Percentiles rank a stretch among this genome's conserved stretches.
These are phyloP conservation scores for Pherbina coryleti DNA, from an alignment of 2,888 invertebrate species.

Conservation along the genomic window DNA sequence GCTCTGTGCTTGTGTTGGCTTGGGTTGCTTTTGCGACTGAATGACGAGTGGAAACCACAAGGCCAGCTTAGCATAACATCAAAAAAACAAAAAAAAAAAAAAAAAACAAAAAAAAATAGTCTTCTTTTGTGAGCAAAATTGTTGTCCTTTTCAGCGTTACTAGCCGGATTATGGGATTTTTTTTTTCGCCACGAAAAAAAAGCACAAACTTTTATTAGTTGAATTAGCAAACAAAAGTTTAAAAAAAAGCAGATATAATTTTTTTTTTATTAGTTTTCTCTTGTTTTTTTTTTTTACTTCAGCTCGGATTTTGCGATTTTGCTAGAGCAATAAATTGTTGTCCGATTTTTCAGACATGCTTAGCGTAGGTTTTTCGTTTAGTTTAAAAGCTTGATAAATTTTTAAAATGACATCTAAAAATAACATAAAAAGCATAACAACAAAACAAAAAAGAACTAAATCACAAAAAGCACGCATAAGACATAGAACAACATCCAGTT, in stretches of 20 bases:
- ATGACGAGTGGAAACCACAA: slow-evolving; percentile 14
- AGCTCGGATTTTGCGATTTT: neutral
- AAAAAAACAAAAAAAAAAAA: neutral
- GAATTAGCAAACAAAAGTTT: neutral
- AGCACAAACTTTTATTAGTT: neutral
- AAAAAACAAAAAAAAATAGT: neutral
- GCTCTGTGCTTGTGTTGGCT: neutral
- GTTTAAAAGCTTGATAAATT: slow-evolving; percentile 14
- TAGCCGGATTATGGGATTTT: neutral
- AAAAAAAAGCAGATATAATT: neutral
- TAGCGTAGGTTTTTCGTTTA: neutral
- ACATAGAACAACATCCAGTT: neutral
- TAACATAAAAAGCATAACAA: neutral
- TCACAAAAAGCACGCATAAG: neutral
- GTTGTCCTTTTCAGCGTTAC: neutral
- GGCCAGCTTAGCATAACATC: neutral
- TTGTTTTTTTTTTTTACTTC: neutral
- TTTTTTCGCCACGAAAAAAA: neutral
- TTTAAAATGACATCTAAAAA: neutral
- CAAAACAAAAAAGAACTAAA: neutral
- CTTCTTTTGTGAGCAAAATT: neutral
- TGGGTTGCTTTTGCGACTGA: neutral
- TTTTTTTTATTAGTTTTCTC: neutral
- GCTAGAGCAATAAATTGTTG: slow-evolving; percentile 11
- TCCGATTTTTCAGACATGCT: neutral